Base-by-base conservation (phyloP, 2,888 invertebrate genomes). In the Lasioglossum malachurum region DNA sequence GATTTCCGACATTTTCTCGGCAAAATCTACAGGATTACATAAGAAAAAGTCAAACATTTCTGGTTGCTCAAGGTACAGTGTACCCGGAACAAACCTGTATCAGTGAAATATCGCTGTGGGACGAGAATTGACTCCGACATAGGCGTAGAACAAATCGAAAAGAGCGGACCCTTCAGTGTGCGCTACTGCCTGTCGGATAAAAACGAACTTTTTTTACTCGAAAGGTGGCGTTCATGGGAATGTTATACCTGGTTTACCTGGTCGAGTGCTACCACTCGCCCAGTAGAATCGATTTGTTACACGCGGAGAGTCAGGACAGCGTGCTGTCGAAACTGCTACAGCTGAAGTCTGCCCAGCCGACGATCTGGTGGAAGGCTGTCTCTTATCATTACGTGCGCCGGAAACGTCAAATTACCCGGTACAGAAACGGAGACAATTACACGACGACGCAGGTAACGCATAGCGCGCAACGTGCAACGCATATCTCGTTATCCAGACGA, bases 281-380 rank as follows among this genome's bases (percentile, higher is more conserved):
- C 16, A 97, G 97, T 38, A 96, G 97, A 91, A 96, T 97, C 84
- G 97, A 97, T 94, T 96, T 97, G 77, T 96, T 96, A 4, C 96
- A 96, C 91, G 94, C 96, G 12, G 97, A 97, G 80, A 97, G 97
- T 89, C 97, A 97, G 16, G 96, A 96, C 19, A 96, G 97, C 14
- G 97, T 97, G 60, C 96, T 97, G 88, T 96, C 97, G 49, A 96
- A 97, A 93, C 96, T 97, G 7, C 96, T 96, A 75, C 96, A 97
- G 82, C 96, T 98, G 96, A 96, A 96, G 90, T 96, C 96, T 64
- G 97, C 98, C 0, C 96, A 97, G 84, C 98, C 98, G 0, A 96
- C 98, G 81, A 97, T 98, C 73, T 98, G 98, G 98, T 98, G 98
- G 98, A 98, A 98, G 94, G 98, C 98, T 72, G 97, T 98, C 83